Evolutionary conservation across 2,797 vertebrate species (phyloP).

Genomic region (Monodelphis domestica): DNA sequence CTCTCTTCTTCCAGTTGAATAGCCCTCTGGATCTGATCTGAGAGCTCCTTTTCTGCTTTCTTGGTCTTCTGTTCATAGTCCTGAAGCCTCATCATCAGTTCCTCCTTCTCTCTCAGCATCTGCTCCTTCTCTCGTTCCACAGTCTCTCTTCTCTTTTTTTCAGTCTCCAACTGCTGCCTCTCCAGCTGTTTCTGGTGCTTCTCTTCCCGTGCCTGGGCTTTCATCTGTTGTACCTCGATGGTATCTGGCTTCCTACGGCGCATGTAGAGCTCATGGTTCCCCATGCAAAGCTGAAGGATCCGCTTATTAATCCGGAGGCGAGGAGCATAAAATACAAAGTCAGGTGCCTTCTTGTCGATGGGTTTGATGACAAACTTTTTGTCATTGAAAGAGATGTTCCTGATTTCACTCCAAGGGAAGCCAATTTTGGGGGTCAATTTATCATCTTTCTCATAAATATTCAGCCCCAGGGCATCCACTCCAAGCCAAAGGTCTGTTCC

Average conservation of each 20-base stretch:
- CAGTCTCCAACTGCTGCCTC: conserved; percentile 93
- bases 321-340: conserved; percentile 96
- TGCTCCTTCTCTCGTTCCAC: conserved; percentile 94
- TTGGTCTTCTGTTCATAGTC: conserved; percentile 94
- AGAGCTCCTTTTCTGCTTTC: conserved; percentile 94
- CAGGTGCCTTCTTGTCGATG: too few species aligned
- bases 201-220: conserved; percentile 91
- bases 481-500: conserved; percentile 97
- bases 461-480: conserved; percentile 96
- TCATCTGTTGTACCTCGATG: conserved; percentile 91
- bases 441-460: conserved; percentile 97
- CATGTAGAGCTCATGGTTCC: conserved; percentile 97
- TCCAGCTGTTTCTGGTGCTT: conserved; percentile 94
- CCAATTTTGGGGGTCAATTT: too few species aligned
- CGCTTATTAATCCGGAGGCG: conserved; percentile 97
- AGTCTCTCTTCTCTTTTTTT: conserved; percentile 94
- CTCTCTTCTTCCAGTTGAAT: conserved; percentile 92
- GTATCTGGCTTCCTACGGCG: conserved; percentile 94
- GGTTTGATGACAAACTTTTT: too few species aligned
- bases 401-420: too few species aligned
- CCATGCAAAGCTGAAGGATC: conserved; percentile 98
- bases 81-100: conserved; percentile 91
- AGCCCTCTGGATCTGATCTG: conserved; percentile 92
- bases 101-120: conserved; percentile 94
- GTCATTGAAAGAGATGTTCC: too few species aligned